Evolutionary conservation across 2,888 invertebrate genomes (phyloP), one percentile per base, ranked within the genome.

Genomic region (Tiphia femorata): DNA sequence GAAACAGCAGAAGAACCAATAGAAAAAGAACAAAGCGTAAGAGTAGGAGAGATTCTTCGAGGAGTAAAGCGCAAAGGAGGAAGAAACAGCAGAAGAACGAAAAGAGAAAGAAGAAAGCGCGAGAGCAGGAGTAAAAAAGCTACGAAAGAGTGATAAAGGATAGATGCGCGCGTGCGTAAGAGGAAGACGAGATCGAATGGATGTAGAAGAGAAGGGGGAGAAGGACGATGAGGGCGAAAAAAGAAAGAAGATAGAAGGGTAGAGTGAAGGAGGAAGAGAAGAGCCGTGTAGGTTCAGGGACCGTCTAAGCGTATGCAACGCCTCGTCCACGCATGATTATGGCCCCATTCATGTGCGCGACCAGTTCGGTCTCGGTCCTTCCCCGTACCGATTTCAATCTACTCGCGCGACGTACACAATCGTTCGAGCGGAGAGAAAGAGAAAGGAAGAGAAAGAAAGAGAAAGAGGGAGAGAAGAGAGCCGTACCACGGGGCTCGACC

Each of bases 281-380:
- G n/a, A n/a, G n/a, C n/a, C n/a, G n/a, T n/a, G n/a, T 33, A 14
- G 37, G 63, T 63, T 64, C 62, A 62, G 49, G 41, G 62, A 62
- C 52, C 62, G 49, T 38, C 56, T 53, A 62, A 62, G 37, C 40
- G 51, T 62, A 62, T 57, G 56, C 62, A 43, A 52, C 52, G 49
- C 56, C 43, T 56, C 48, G 60, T 52, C 49, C 58, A 33, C 30
- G 52, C 57, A 47, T 49, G 51, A 62, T 61, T 55, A 61, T 30
- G 52, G 52, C 49, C 56, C 56, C 62, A 62, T 62, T 62, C 62
- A 56, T 56, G 62, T 47, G 52, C n/a, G n/a, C 52, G 46, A 61
- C 55, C 50, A 62, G 61, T 61, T 61, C 54, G 47, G 43, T 35
- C 60, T 54, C 40, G 57, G 50, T 59, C 51, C 48, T 62, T 52